Conservation (phyloP, 2,113 vertebrate species). For the Alaudala cheleensis region DNA sequence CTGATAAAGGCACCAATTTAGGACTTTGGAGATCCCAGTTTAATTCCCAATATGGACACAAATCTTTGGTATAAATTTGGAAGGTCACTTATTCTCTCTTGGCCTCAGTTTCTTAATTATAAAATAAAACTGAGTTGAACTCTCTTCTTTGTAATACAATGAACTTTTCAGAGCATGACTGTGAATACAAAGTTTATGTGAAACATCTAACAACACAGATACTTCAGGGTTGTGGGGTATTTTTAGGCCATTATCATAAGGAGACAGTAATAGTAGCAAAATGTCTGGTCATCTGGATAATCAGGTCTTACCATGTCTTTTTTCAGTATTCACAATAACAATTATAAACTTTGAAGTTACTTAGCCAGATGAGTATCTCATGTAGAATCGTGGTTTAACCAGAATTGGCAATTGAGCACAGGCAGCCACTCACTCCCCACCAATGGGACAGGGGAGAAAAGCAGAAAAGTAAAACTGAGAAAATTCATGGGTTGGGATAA, state of each 20-base stretch:
- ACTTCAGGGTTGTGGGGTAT: accelerated
- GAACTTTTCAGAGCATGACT: not conserved
- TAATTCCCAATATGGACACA: conserved; percentile 30
- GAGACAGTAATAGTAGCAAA: not conserved
- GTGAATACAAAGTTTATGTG: not conserved
- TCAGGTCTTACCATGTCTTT: not conserved
- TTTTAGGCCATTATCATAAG: not conserved
- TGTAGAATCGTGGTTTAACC: not conserved
- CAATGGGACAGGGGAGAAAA: not conserved
- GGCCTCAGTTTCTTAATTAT: not conserved
- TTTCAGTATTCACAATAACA: not conserved
- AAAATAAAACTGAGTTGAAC: not conserved
- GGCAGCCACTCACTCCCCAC: too few relatives aligned
- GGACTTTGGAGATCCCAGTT: not conserved
- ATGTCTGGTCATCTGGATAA: not conserved
- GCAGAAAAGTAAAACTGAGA: not conserved
- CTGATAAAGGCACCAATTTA: not conserved
- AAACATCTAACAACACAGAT: not conserved
- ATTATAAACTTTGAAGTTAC: not conserved
- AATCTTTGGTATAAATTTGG: not conserved
- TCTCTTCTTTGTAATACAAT: not conserved
- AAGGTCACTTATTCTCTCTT: not conserved
- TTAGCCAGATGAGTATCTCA: not conserved
- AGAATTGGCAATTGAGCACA: not conserved
- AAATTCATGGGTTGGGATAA: not conserved